These are phyloP conservation scores for Drosophila pseudotalamancana DNA, from an alignment of 2,888 invertebrate species.

Conservation along the genomic window DNA sequence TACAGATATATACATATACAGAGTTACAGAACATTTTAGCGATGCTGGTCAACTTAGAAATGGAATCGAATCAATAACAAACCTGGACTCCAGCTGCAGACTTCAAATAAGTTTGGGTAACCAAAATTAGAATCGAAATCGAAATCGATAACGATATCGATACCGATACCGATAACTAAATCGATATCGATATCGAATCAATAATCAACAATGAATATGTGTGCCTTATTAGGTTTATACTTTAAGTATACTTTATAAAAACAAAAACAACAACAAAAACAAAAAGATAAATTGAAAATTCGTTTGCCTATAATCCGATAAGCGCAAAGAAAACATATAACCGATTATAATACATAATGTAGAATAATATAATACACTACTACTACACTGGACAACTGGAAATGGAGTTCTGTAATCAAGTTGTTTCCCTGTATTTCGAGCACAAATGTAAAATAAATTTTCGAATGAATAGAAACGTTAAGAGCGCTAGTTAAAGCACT, in stretches of 20 bases:
- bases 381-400: conserved; percentile 14
- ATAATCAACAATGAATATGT: conserved; percentile 75
- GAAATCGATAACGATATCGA: no score
- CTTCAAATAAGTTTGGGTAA: conserved; percentile 16
- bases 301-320: conserved; percentile 5
- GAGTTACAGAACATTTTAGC: conserved; percentile 58
- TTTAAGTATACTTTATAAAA: conserved; percentile 62
- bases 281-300: background rate
- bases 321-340: conserved; percentile 23
- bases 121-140: conserved; percentile 15
- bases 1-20: conserved; percentile 13
- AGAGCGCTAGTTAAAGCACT: conserved; percentile 9
- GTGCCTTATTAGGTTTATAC: conserved; percentile 84
- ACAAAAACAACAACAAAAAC: conserved; percentile 4
- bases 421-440: conserved; percentile 14
- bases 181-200: conserved; percentile 7
- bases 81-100: conserved; percentile 16
- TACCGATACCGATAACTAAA: conserved; percentile 8
- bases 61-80: conserved; percentile 25
- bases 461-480: conserved; percentile 18
- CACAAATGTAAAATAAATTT: conserved; percentile 55
- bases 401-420: conserved; percentile 1
- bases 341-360: conserved; percentile 53
- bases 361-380: conserved; percentile 56
- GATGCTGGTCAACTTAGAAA: conserved; percentile 75